Evolutionary conservation across 2,888 invertebrate genomes (phyloP).

Genomic region (Hermaeophaga mercurialis): DNA sequence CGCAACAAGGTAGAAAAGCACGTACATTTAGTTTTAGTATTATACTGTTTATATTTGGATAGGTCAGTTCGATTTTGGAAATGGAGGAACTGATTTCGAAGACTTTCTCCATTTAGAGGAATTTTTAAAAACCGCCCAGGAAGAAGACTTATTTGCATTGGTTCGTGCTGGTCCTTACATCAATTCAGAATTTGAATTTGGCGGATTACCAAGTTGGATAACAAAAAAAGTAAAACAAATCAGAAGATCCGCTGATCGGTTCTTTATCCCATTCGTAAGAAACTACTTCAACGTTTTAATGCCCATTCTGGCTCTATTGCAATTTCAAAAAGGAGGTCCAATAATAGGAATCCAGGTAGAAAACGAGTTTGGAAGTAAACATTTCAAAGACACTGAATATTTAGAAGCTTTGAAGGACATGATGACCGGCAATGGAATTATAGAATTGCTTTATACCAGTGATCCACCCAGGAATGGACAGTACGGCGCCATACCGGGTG

Average conservation of each 20-base stretch:
- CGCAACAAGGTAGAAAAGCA: slow-evolving; percentile 53
- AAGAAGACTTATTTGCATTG: slow-evolving; percentile 78
- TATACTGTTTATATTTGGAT: slow-evolving; percentile 1
- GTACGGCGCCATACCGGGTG: slow-evolving; percentile 54
- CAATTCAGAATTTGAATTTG: slow-evolving; percentile 84
- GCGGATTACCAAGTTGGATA: slow-evolving; percentile 52
- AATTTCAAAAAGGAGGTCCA: slow-evolving; percentile 79
- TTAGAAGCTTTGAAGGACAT: slow-evolving; percentile 55
- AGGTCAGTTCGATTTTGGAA: slow-evolving; percentile 61
- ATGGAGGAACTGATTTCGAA: slow-evolving; percentile 62
- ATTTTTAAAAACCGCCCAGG: slow-evolving; percentile 74
- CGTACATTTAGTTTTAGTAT: background rate
- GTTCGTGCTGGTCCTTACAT: slow-evolving; percentile 90
- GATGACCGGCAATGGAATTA: slow-evolving; percentile 51
- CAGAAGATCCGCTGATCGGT: slow-evolving; percentile 16
- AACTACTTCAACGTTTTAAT: slow-evolving; percentile 58
- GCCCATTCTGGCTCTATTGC: slow-evolving; percentile 58
- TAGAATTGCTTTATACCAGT: slow-evolving; percentile 61
- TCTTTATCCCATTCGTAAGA: slow-evolving; percentile 15
- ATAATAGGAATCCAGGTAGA: slow-evolving; percentile 89
- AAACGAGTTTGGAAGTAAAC: slow-evolving; percentile 87
- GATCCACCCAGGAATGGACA: slow-evolving; percentile 53
- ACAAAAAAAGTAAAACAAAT: slow-evolving; percentile 46
- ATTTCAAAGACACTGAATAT: slow-evolving; percentile 54
- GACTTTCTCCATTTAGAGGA: slow-evolving; percentile 61